Conservation (phyloP, 1,140 invertebrate species). For the Nixonia krombeini region DNA sequence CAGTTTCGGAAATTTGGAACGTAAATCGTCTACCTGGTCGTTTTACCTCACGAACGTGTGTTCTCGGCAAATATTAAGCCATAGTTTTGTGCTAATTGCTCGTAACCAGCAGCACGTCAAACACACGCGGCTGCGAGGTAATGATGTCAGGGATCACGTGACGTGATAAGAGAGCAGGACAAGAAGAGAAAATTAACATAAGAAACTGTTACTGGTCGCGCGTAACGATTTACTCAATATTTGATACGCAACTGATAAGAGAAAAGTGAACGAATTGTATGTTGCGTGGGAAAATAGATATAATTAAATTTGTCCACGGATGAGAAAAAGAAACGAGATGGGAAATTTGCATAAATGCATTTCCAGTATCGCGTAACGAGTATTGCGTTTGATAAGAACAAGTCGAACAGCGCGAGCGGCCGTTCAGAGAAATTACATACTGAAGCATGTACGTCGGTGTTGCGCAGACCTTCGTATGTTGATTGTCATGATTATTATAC, state of each 20-base stretch:
- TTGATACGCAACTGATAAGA: too few species aligned
- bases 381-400: constrained; percentile 25
- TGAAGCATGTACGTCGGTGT: neutral
- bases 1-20: constrained; percentile 16
- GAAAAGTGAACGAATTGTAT: too few species aligned
- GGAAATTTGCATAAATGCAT: neutral
- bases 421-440: constrained; percentile 12
- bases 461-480: constrained; percentile 16
- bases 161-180: constrained; percentile 29
- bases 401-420: neutral
- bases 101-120: neutral
- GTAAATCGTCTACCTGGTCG: constrained; percentile 1
- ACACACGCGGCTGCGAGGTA: too few species aligned
- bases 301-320: neutral
- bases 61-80: constrained; percentile 11
- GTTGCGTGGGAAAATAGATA: neutral
- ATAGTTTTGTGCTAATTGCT: neutral
- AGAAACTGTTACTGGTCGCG: constrained; percentile 8
- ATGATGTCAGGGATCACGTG: constrained; percentile 2
- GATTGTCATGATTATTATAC: constrained; percentile 41
- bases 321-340: neutral
- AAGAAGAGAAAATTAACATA: constrained; percentile 6
- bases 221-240: neutral
- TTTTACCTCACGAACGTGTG: constrained; percentile 4
- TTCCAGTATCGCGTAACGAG: neutral